A percentile compares a stretch with the other conserved stretches of the same genome.
These are phyloP conservation scores for Tetranychus truncatus DNA, from an alignment of 2,888 invertebrate genomes.

Conservation along the genomic window DNA sequence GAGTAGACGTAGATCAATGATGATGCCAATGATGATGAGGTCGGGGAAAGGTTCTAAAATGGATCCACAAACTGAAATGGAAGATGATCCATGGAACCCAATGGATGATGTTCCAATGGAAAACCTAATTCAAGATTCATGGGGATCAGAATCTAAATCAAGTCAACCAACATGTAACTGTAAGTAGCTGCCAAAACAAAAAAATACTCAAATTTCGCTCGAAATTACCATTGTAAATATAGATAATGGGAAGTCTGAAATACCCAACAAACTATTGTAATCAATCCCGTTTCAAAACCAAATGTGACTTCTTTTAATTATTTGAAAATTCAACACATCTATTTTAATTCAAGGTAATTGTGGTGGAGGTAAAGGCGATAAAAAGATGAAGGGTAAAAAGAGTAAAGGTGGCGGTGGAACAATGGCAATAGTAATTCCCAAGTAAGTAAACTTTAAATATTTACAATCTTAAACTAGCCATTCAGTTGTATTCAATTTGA, in stretches of 20 bases:
- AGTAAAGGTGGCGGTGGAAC: conserved; percentile 8
- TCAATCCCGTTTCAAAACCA: too few species aligned
- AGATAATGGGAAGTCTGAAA: too few species aligned
- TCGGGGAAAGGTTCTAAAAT: neutral
- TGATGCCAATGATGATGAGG: neutral
- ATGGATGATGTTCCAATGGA: conserved; percentile 4
- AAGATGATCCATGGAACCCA: neutral
- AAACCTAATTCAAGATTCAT: conserved; percentile 6
- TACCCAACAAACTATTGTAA: too few species aligned
- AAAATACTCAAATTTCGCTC: too few species aligned
- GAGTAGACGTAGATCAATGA: neutral
- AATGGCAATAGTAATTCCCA: conserved; percentile 2
- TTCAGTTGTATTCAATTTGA: too few species aligned
- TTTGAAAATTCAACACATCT: neutral
- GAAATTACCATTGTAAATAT: too few species aligned
- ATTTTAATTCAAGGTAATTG: neutral
- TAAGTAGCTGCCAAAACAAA: neutral
- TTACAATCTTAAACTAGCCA: too few species aligned
- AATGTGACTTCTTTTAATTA: too few species aligned
- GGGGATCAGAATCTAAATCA: neutral
- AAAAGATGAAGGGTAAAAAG: conserved; percentile 7
- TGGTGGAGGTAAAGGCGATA: conserved; percentile 16
- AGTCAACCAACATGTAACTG: neutral
- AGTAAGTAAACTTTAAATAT: neutral
- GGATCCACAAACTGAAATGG: neutral